Evolutionary conservation across 2,888 invertebrate genomes (phyloP).

Genomic region (Atrina japonica): DNA sequence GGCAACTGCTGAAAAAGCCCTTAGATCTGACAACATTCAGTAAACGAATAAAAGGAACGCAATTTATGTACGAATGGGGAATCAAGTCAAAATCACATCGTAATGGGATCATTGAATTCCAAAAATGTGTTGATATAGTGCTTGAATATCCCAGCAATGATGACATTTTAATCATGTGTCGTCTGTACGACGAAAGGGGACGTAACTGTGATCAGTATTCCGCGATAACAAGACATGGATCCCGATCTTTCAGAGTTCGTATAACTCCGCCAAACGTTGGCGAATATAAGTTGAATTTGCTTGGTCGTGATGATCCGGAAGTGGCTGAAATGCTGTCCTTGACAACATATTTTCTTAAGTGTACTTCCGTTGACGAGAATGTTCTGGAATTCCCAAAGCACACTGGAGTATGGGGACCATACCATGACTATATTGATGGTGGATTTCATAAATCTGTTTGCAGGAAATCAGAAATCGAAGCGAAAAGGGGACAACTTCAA

Average conservation of each 20-base stretch:
- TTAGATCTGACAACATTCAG: constrained; percentile 55
- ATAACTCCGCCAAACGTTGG: constrained; percentile 54
- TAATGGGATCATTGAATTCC: constrained; percentile 47
- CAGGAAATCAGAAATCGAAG: constrained; percentile 43
- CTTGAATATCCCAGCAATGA: constrained; percentile 26
- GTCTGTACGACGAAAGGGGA: constrained; percentile 7
- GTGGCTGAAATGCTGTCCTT: constrained; percentile 45
- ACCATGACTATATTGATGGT: constrained; percentile 54
- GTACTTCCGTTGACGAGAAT: constrained; percentile 29
- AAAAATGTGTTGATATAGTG: constrained; percentile 47
- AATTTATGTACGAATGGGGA: constrained; percentile 51
- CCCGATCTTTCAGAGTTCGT: constrained; percentile 47
- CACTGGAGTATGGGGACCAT: constrained; percentile 53
- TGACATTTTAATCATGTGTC: neutral
- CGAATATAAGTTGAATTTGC: constrained; percentile 52
- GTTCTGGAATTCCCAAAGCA: constrained; percentile 49
- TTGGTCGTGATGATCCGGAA: constrained; percentile 50
- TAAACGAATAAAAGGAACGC: constrained; percentile 51
- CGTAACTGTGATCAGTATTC: constrained; percentile 18
- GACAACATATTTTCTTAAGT: constrained; percentile 53
- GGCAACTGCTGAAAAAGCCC: constrained; percentile 64
- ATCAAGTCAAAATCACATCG: constrained; percentile 52
- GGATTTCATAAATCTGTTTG: constrained; percentile 55
- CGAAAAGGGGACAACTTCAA: constrained; percentile 45
- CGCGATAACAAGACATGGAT: constrained; percentile 31